Conservation (phyloP, 2,888 invertebrate genomes). For the Heliconius ethilla region DNA sequence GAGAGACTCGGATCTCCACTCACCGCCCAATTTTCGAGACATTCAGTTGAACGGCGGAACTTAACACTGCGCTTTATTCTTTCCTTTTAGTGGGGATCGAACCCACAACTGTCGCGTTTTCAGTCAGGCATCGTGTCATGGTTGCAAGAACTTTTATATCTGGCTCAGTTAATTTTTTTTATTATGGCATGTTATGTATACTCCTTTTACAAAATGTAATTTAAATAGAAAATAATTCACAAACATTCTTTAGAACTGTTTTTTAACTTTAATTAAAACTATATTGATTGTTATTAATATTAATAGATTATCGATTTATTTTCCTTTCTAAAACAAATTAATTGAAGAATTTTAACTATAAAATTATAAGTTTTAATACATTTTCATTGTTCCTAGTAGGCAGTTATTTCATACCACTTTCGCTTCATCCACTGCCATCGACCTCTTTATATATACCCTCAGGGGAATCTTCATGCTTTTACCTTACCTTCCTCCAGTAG, state of each 20-base stretch:
- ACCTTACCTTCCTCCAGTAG: constrained; percentile 2
- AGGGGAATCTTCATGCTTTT: neutral
- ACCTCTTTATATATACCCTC: neutral
- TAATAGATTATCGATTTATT: neutral
- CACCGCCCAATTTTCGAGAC: neutral
- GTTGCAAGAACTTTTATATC: no score
- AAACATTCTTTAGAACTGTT: no score
- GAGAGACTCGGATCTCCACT: neutral
- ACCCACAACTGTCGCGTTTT: no score
- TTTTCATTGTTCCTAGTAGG: neutral
- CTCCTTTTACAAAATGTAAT: no score
- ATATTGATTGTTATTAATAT: no score
- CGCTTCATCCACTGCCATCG: neutral
- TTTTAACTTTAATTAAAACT: neutral
- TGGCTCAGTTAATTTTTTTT: no score
- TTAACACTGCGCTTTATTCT: neutral
- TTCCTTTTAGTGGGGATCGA: no score
- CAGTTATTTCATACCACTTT: neutral
- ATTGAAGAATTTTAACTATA: no score
- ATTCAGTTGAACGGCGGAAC: neutral
- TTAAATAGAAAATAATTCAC: no score
- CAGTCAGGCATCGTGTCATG: no score
- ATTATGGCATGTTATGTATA: no score
- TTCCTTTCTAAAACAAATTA: neutral
- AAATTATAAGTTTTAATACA: neutral